phyloP scores from a whole-genome alignment of 1,140 invertebrate genomes.

The Oreohelix idahoensis region DNA sequence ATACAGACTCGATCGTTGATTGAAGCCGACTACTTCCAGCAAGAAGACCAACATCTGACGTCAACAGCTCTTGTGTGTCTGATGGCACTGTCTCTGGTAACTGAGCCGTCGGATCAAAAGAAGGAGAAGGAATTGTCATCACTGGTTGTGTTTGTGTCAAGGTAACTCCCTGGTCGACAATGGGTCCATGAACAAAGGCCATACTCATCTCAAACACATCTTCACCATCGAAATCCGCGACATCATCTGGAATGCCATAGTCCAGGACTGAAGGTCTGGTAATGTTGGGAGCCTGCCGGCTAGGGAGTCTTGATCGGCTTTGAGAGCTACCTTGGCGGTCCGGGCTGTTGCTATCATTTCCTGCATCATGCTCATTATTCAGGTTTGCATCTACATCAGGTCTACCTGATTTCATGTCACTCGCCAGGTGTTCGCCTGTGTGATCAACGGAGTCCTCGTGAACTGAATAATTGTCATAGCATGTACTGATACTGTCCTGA shows the following conservation, averaged over 20 bases:
- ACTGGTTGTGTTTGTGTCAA: neutral
- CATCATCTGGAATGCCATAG: conserved; percentile 2
- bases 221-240: neutral
- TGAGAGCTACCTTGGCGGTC: neutral
- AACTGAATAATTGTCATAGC: neutral
- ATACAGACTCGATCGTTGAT: too few species aligned
- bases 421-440: neutral
- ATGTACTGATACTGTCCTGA: neutral
- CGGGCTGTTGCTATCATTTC: neutral
- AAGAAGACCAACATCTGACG: neutral
- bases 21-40: neutral
- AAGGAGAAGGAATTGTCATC: neutral
- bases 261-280: neutral
- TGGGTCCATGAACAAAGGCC: neutral
- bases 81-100: neutral
- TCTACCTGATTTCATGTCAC: neutral
- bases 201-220: neutral
- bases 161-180: neutral
- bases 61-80: neutral
- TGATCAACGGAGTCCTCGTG: neutral
- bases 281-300: neutral
- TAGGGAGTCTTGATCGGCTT: neutral
- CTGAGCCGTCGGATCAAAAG: neutral
- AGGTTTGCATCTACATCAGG: neutral
- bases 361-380: neutral